phyloP scores from a whole-genome alignment of 2,113 vertebrate species.

The Andinoacara biseriatus region DNA sequence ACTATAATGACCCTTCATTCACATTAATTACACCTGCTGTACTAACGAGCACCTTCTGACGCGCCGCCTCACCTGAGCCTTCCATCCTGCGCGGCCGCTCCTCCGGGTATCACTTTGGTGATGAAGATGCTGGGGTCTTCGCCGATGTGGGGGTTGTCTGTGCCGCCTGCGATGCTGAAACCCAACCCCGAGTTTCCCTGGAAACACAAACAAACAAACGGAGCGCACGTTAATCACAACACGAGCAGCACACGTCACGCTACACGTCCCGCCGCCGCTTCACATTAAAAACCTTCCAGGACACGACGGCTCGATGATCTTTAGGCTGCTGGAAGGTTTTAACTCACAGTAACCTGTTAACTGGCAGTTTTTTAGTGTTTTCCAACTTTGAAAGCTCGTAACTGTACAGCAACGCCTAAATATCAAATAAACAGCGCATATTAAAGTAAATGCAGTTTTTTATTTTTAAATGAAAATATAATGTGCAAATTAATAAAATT shows the following conservation, averaged over 20 bases:
- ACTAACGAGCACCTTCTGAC: rapidly evolving
- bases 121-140: conserved; percentile 98
- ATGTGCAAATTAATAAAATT: too few species aligned
- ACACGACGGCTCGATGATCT: neutral
- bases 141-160: conserved; percentile 97
- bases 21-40: neutral
- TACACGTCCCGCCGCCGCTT: neutral
- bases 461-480: too few species aligned
- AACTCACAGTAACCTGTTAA: too few species aligned
- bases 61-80: conserved; percentile 86
- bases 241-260: too few species aligned
- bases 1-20: neutral
- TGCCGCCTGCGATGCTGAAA: conserved; percentile 97
- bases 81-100: conserved; percentile 95
- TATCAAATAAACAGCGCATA: too few species aligned
- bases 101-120: conserved; percentile 96
- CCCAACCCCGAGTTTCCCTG: conserved; percentile 98
- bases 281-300: neutral
- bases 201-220: neutral
- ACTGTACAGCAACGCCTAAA: too few species aligned
- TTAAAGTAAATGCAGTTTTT: too few species aligned
- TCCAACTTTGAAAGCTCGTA: too few species aligned
- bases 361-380: too few species aligned
- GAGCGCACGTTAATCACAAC: too few species aligned
- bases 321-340: neutral